Evolutionary conservation across 2,888 invertebrate genomes (phyloP).

Genomic region (Acleris literana): DNA sequence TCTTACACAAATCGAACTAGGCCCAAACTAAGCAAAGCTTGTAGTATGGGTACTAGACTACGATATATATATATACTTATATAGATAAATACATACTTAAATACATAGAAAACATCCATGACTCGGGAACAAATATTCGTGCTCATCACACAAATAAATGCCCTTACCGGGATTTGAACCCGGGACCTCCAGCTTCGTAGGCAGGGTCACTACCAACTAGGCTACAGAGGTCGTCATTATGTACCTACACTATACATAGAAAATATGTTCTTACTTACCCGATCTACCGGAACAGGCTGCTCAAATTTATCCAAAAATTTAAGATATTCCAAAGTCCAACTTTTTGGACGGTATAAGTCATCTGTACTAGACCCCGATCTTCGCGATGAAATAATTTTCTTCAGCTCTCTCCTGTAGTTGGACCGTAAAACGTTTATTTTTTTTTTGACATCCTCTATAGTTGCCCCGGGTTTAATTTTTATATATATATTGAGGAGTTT

Average conservation of each 20-base stretch:
- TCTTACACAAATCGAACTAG: conserved; percentile 9
- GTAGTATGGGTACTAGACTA: background rate
- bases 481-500: conserved; percentile 33
- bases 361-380: conserved; percentile 32
- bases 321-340: conserved; percentile 37
- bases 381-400: conserved; percentile 37
- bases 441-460: conserved; percentile 31
- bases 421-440: conserved; percentile 33
- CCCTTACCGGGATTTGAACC: no score
- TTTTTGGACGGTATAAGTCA: conserved; percentile 34
- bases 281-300: conserved; percentile 31
- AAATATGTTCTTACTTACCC: conserved; percentile 30
- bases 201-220: conserved; percentile 1
- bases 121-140: no score
- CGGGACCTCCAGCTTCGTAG: no score
- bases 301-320: conserved; percentile 35
- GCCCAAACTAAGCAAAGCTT: conserved; percentile 8
- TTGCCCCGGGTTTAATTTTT: conserved; percentile 35
- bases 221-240: conserved; percentile 15
- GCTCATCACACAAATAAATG: no score
- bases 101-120: no score
- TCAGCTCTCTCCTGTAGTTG: conserved; percentile 35
- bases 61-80: no score
- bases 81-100: no score
- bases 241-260: conserved; percentile 31